Conservation (phyloP, 92 coral and sea anemone species). For the Nematostella vectensis region DNA sequence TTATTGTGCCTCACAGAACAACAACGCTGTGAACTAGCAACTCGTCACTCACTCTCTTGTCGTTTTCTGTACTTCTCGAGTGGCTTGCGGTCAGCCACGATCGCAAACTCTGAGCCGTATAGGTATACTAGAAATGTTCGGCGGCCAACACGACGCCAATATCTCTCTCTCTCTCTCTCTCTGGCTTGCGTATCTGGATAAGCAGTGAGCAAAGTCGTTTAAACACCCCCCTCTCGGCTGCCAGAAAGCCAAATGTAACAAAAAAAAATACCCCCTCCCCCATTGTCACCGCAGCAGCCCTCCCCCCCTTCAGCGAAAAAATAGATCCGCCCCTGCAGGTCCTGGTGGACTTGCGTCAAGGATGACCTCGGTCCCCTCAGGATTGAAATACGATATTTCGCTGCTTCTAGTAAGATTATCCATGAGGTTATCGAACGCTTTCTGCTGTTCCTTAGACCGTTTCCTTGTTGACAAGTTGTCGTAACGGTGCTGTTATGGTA, state of each 20-base stretch:
- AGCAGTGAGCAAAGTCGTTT: too few species aligned
- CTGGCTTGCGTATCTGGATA: too few species aligned
- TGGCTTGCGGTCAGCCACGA: slow-evolving; percentile 59
- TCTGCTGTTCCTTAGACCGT: slow-evolving; percentile 43
- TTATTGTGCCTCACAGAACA: too few species aligned
- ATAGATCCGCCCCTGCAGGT: slow-evolving; percentile 27
- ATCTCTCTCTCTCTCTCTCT: too few species aligned
- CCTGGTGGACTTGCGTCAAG: slow-evolving; percentile 49
- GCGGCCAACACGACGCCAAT: slow-evolving; percentile 58
- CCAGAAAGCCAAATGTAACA: too few species aligned
- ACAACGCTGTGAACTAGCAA: slow-evolving; percentile 20
- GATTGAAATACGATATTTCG: slow-evolving; percentile 43
- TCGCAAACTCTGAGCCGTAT: slow-evolving; percentile 37
- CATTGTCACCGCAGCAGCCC: slow-evolving; percentile 56
- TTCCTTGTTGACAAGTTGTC: slow-evolving; percentile 48
- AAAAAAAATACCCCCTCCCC: too few species aligned
- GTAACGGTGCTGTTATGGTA: slow-evolving; percentile 32
- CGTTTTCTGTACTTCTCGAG: slow-evolving; percentile 32
- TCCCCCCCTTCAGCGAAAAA: slow-evolving; percentile 32
- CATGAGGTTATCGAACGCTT: slow-evolving; percentile 34
- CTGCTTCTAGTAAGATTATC: slow-evolving; percentile 35
- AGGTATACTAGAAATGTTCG: slow-evolving; percentile 47
- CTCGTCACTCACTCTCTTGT: too few species aligned
- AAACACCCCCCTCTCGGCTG: too few species aligned
- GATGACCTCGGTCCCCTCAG: slow-evolving; percentile 31